Evolutionary conservation across 30 jellyfish, hydroid and myxozoan species (phyloP), one percentile per base, ranked within the genome.

Genomic region (Pseudorhiza aurosa): DNA sequence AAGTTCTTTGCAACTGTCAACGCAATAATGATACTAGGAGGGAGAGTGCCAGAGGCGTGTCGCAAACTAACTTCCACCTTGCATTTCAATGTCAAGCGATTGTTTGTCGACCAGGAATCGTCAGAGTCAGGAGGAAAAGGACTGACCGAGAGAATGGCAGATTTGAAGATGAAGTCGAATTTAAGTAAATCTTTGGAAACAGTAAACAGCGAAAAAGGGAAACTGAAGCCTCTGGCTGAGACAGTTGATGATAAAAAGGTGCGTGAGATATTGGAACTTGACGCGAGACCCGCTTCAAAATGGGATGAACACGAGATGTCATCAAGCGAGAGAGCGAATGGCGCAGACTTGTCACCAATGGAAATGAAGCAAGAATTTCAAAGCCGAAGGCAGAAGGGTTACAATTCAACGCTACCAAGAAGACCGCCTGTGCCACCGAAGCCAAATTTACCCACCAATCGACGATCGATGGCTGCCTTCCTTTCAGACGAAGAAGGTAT

Each of bases 361-460:
- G 89, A 78, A 58, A 57, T 88, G 86, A 75, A 70, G 18, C 80
- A 70, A 31, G 97, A 89, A 35, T 65, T 83, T 27, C 97, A 87
- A 43, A 87, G 87, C 42, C 83, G 98, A 32, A 81, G 98, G 26
- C 98, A 92, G 65, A 89, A 92, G 60, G 98, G 95, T 8, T 74
- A 75, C 40, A 88, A 64, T 39, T 46, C 93, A 0, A 77, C 88
- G 35, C 72, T 62, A 7, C 86, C 96, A 2, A 56, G 89, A 32
- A 81, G 93, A 15, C 99, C 99, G 8, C 97, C 96, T 19, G 89
- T 93, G 18, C 99, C 99, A 18, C 99, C 99, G 9, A 93, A 93
- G 49, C 99, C 99, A 15, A 42, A 79, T 31, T 59, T 93, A 9
- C 99, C 99, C 2, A n/a, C 87, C 9, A 88, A 87, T 39, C 97